phyloP scores from a whole-genome alignment of 2,113 vertebrate species.

The Euleptes europaea region DNA sequence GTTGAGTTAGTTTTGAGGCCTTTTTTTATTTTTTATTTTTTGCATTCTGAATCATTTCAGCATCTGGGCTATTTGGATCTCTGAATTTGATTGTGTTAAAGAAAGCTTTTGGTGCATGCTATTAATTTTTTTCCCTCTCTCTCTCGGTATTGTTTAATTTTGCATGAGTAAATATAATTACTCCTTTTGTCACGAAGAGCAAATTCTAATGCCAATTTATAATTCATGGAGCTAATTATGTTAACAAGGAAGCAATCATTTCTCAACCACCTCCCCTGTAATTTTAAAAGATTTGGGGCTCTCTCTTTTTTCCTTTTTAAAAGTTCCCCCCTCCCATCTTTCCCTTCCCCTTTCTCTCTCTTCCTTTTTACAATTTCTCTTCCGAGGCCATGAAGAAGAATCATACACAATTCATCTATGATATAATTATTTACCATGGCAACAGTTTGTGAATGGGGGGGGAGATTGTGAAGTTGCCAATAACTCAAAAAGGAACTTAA shows the following conservation, averaged over 20 bases:
- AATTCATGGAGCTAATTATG: constrained; percentile 84
- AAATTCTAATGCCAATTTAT: constrained; percentile 83
- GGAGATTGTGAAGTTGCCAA: constrained; percentile 74
- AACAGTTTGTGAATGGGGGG: constrained; percentile 81
- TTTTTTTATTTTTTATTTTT: constrained; percentile 52
- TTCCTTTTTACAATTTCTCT: constrained; percentile 76
- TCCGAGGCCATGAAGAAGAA: constrained; percentile 73
- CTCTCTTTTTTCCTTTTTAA: not conserved
- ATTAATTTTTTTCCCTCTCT: constrained; percentile 60
- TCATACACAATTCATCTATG: constrained; percentile 78
- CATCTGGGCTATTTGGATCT: constrained; percentile 66
- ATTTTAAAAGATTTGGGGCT: constrained; percentile 79
- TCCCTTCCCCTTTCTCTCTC: constrained; percentile 24
- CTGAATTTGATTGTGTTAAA: constrained; percentile 75
- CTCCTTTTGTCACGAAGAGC: constrained; percentile 79
- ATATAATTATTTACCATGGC: constrained; percentile 85
- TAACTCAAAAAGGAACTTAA: constrained; percentile 77
- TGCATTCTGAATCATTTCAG: constrained; percentile 65
- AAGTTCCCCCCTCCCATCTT: not conserved
- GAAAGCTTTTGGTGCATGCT: constrained; percentile 69
- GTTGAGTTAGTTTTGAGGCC: too few relatives aligned
- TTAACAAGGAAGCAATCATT: constrained; percentile 79
- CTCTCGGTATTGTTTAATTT: constrained; percentile 77
- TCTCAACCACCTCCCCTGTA: constrained; percentile 72
- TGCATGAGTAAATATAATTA: constrained; percentile 85